phyloP scores from a whole-genome alignment of 2,797 vertebrate genomes.

The Phrynocephalus guinanensis region DNA sequence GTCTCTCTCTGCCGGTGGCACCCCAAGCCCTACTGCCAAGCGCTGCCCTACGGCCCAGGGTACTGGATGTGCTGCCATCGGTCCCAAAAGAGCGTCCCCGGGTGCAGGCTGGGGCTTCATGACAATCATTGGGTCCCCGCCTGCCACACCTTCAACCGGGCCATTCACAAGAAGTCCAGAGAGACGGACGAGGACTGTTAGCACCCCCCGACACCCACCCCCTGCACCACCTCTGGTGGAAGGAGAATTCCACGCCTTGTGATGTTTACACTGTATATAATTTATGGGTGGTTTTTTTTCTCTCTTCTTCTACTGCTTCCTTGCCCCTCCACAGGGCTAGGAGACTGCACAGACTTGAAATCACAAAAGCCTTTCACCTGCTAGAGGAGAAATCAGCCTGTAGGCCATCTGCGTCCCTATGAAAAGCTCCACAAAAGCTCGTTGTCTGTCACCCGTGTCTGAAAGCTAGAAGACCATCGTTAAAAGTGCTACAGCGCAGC shows the following conservation, averaged over 20 bases:
- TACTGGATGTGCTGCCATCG: conserved; percentile 98
- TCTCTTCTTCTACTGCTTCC: not conserved
- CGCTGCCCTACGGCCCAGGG: conserved; percentile 91
- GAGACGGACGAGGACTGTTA: conserved; percentile 80
- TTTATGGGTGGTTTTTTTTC: conserved; percentile 68
- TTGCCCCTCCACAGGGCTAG: conserved; percentile 74
- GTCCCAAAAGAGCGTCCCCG: conserved; percentile 86
- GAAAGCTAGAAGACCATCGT: conserved; percentile 72
- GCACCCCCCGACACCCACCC: not conserved
- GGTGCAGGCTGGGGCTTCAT: conserved; percentile 95
- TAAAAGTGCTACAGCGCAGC: conserved; percentile 77
- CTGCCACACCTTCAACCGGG: conserved; percentile 90
- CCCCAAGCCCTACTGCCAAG: conserved; percentile 96
- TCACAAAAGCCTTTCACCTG: conserved; percentile 82
- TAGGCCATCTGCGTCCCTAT: conserved; percentile 78
- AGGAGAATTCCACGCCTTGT: conserved; percentile 80
- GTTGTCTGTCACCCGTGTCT: conserved; percentile 73
- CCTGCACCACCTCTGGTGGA: conserved; percentile 56
- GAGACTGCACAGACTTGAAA: conserved; percentile 79
- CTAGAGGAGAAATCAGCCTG: conserved; percentile 74
- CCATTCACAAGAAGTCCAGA: conserved; percentile 84
- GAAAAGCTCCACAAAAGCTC: conserved; percentile 70
- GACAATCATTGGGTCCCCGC: conserved; percentile 97
- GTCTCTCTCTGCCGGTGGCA: conserved; percentile 97
- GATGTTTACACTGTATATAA: conserved; percentile 93